Percentiles rank a stretch among this genome's conserved stretches.
These are phyloP conservation scores for Sorex maritimensis DNA, from an alignment of 2,797 vertebrate species.

Conservation along the genomic window DNA sequence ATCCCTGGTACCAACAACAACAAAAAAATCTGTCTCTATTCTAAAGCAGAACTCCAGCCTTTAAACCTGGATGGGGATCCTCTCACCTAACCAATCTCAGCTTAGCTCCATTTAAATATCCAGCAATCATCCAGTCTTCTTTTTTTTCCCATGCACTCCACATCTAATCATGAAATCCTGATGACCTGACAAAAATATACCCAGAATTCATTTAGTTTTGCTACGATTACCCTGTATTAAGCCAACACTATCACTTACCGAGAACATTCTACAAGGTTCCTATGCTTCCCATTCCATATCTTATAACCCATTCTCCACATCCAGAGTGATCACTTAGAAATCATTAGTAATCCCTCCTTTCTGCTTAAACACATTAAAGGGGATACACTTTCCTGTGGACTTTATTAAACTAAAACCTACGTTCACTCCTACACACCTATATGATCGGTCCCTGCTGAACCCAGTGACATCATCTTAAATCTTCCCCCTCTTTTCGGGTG, in stretches of 20 bases:
- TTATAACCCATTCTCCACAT: not conserved
- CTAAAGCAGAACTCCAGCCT: slow-evolving; percentile 41
- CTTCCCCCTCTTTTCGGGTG: not conserved
- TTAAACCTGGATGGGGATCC: not conserved
- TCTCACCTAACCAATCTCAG: not conserved
- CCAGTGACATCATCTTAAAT: not conserved
- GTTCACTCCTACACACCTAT: not conserved
- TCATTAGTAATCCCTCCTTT: not conserved
- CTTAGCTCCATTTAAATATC: not conserved
- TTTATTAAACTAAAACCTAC: slow-evolving; percentile 47
- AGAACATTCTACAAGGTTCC: not conserved
- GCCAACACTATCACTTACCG: not conserved
- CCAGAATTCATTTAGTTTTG: not conserved
- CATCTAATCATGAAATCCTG: slow-evolving; percentile 17
- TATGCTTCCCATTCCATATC: slow-evolving; percentile 6
- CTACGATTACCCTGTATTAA: not conserved
- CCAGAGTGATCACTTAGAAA: slow-evolving; percentile 9
- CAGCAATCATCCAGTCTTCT: not conserved
- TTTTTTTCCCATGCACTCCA: not conserved
- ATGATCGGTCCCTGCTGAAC: not conserved
- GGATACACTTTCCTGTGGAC: not conserved
- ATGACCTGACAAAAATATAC: not conserved
- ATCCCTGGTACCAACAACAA: no score
- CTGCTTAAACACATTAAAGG: slow-evolving; percentile 32
- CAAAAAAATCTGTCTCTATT: not conserved